Evolutionary conservation across 2,888 invertebrate genomes (phyloP).

Genomic region (Pimpla rufipes): DNA sequence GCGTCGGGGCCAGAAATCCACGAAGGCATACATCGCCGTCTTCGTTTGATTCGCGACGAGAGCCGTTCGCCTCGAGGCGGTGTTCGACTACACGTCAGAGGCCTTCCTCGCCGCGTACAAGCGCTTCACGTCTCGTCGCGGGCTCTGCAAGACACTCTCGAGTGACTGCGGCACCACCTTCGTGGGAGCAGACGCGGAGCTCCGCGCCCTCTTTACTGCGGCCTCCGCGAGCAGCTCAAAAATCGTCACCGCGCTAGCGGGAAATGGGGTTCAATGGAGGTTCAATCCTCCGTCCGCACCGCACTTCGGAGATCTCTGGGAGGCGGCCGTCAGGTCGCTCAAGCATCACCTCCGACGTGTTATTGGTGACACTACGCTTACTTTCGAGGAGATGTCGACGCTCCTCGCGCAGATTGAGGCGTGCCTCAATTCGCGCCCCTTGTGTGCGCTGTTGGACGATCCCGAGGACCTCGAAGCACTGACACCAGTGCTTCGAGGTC

Average conservation of each 20-base stretch:
- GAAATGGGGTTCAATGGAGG: conserved; percentile 71
- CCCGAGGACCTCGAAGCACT: too few species aligned
- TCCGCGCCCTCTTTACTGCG: conserved; percentile 26
- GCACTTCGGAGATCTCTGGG: conserved; percentile 75
- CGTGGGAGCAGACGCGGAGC: conserved; percentile 67
- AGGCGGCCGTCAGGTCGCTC: neutral
- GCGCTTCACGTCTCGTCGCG: conserved; percentile 69
- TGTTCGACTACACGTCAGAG: conserved; percentile 65
- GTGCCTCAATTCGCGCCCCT: too few species aligned
- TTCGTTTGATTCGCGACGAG: conserved; percentile 71
- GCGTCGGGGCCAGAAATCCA: conserved; percentile 42
- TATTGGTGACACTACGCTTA: neutral
- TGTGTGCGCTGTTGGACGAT: too few species aligned
- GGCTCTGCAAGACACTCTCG: conserved; percentile 17
- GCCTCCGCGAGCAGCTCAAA: neutral
- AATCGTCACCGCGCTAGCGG: conserved; percentile 12
- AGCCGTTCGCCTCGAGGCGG: conserved; percentile 72
- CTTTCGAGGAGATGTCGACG: too few species aligned
- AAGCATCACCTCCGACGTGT: neutral
- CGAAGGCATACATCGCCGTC: conserved; percentile 68
- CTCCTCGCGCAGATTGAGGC: too few species aligned
- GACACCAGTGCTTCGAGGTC: too few species aligned
- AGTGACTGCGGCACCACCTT: conserved; percentile 73
- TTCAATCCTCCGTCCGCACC: conserved; percentile 75
- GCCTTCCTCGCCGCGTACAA: conserved; percentile 69